Conservation (phyloP, 2,797 vertebrate genomes). For the Platalea minor region DNA sequence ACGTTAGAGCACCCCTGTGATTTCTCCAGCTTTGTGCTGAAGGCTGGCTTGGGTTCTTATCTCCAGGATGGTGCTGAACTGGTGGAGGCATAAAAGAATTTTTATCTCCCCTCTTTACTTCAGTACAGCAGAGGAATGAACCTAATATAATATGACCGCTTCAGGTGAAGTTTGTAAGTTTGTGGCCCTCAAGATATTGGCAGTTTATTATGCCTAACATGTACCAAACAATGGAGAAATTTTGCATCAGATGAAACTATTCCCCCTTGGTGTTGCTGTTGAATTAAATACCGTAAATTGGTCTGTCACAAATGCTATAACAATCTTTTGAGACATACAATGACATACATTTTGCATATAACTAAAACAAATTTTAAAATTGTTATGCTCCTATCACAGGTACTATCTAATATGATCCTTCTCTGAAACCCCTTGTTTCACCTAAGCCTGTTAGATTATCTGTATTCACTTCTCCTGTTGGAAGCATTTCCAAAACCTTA, state of each 20-base stretch:
- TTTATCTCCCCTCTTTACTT: conserved; percentile 23
- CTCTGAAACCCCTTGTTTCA: neutral
- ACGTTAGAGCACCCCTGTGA: neutral
- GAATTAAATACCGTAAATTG: neutral
- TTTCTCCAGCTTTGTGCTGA: conserved; percentile 54
- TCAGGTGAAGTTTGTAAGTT: neutral
- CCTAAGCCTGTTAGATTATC: neutral
- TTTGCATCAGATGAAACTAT: neutral
- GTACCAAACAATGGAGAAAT: neutral
- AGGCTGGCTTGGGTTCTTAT: conserved; percentile 45
- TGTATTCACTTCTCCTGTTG: neutral
- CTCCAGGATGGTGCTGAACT: conserved; percentile 12
- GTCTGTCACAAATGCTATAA: neutral
- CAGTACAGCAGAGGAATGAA: conserved; percentile 6
- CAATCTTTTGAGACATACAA: neutral
- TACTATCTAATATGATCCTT: neutral
- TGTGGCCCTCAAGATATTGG: neutral
- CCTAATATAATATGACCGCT: neutral
- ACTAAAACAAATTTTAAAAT: neutral
- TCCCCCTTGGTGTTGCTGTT: neutral
- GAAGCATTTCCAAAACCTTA: neutral
- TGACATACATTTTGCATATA: neutral
- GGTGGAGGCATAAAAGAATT: conserved; percentile 4
- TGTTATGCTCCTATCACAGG: neutral
- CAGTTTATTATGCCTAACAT: neutral